Evolutionary conservation across 2,797 vertebrate genomes (phyloP).

Genomic region (Clangula hyemalis): DNA sequence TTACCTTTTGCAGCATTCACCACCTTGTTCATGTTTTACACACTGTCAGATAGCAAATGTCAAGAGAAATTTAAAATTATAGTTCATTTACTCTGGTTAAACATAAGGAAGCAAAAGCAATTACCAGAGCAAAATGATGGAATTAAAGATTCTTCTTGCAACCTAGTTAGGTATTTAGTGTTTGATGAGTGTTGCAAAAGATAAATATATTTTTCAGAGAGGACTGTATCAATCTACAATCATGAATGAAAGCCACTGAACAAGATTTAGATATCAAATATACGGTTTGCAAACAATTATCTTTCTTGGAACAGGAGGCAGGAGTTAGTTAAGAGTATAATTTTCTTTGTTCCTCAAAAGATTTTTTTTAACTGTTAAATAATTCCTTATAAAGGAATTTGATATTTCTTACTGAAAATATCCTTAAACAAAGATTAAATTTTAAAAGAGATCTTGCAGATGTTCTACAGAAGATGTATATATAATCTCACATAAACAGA

Average conservation of each 20-base stretch:
- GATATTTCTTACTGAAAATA: slow-evolving; percentile 35
- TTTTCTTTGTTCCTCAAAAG: slow-evolving; percentile 58
- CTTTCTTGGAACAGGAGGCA: slow-evolving; percentile 52
- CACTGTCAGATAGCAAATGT: slow-evolving; percentile 76
- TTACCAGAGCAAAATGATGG: slow-evolving; percentile 79
- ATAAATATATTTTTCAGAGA: slow-evolving; percentile 78
- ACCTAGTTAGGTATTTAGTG: slow-evolving; percentile 79
- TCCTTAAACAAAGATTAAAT: slow-evolving; percentile 32
- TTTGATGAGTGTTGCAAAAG: slow-evolving; percentile 77
- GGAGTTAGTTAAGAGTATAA: slow-evolving; percentile 48
- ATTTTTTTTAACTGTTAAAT: slow-evolving; percentile 43
- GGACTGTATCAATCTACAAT: slow-evolving; percentile 73
- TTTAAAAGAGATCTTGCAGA: slow-evolving; percentile 50
- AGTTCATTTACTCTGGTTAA: slow-evolving; percentile 81
- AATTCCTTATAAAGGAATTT: slow-evolving; percentile 30
- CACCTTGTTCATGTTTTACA: slow-evolving; percentile 72
- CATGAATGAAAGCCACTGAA: slow-evolving; percentile 71
- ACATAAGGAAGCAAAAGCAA: slow-evolving; percentile 82
- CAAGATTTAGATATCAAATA: slow-evolving; percentile 80
- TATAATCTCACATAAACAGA: slow-evolving; percentile 46
- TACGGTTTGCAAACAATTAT: slow-evolving; percentile 75
- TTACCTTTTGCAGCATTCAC: slow-evolving; percentile 68
- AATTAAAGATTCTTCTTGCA: slow-evolving; percentile 81
- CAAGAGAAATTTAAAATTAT: slow-evolving; percentile 83
- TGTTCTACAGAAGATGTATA: slow-evolving; percentile 46